Evolutionary conservation across 2,113 vertebrate genomes (phyloP).

Genomic region (Podarcis cretensis): DNA sequence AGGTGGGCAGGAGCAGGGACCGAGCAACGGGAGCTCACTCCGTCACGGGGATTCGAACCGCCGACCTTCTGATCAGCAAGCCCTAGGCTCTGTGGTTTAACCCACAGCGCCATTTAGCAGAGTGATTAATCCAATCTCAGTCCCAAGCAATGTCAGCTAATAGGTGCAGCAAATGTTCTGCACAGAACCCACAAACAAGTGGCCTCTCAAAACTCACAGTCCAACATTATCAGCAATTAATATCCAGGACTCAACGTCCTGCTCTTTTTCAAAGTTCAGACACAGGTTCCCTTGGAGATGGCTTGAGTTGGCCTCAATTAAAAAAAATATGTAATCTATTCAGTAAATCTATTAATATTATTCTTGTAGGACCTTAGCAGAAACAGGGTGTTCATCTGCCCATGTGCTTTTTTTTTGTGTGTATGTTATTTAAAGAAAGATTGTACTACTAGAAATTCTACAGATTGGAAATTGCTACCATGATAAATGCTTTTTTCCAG

Average conservation of each 20-base stretch:
- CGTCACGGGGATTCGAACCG: too few species aligned
- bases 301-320: not conserved
- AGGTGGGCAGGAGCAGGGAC: too few species aligned
- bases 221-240: not conserved
- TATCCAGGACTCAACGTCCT: not conserved
- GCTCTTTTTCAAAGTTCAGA: not conserved
- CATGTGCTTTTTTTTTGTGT: too few species aligned
- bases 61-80: too few species aligned
- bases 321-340: not conserved
- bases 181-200: not conserved
- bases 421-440: not conserved
- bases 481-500: not conserved
- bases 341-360: not conserved
- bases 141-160: slow-evolving; percentile 1
- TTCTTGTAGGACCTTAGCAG: too few species aligned
- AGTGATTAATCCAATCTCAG: not conserved
- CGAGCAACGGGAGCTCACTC: too few species aligned
- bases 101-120: not conserved
- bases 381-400: too few species aligned
- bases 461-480: not conserved
- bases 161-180: slow-evolving; percentile 1
- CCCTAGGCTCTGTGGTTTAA: too few species aligned
- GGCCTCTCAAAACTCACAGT: not conserved
- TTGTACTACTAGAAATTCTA: not conserved
- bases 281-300: not conserved